Conservation (phyloP, 2,113 vertebrate species). For the Tiliqua scincoides region DNA sequence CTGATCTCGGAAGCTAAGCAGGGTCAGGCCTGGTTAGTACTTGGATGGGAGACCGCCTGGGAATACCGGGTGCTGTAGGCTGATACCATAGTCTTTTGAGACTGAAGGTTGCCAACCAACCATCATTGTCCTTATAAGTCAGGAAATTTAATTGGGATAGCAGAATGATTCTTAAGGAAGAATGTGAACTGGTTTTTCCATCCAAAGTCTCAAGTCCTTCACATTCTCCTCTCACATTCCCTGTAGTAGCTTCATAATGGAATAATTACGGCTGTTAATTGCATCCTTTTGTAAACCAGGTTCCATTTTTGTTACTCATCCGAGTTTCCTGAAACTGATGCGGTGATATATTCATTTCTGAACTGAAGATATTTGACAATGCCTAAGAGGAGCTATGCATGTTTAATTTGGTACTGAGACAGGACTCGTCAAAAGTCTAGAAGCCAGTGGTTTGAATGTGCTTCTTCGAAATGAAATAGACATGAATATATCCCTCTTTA, state of each 20-base stretch:
- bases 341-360: neutral
- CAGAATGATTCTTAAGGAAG: neutral
- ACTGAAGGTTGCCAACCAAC: too few species aligned
- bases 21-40: too few species aligned
- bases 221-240: neutral
- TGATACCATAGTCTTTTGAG: too few species aligned
- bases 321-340: neutral
- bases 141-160: neutral
- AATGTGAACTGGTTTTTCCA: neutral
- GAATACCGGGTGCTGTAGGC: too few species aligned
- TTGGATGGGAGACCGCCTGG: too few species aligned
- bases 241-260: neutral
- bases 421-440: neutral
- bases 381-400: neutral
- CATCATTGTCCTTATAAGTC: too few species aligned
- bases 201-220: neutral
- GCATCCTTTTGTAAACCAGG: neutral
- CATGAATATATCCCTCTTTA: neutral
- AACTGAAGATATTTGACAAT: neutral
- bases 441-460: neutral
- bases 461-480: neutral
- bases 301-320: neutral
- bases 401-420: neutral
- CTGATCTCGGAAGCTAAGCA: too few species aligned
- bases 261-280: neutral